A percentile compares a stretch with the other conserved stretches of the same genome.
These are phyloP conservation scores for Aurelia sp. DNA, from an alignment of 30 jellyfish, hydroid and myxozoan genomes.

Conservation along the genomic window DNA sequence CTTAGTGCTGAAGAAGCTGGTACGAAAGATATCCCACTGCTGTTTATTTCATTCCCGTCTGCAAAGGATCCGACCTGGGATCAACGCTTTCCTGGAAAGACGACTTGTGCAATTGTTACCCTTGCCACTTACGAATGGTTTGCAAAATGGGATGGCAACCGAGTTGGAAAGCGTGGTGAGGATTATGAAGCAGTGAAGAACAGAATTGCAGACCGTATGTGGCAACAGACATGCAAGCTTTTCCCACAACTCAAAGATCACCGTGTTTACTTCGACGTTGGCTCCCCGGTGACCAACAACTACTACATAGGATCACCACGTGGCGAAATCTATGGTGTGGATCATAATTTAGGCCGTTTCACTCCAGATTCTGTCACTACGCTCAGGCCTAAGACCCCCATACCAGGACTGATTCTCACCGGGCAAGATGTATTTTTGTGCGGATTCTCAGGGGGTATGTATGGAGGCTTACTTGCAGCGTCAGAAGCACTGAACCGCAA, in stretches of 20 bases:
- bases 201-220: slow-evolving; percentile 81
- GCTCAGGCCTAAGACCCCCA: slow-evolving; percentile 80
- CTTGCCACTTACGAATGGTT: slow-evolving; percentile 94
- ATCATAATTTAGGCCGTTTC: slow-evolving; percentile 78
- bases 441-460: slow-evolving; percentile 96
- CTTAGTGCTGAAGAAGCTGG: slow-evolving; percentile 77
- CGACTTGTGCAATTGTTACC: slow-evolving; percentile 93
- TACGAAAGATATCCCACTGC: slow-evolving; percentile 83
- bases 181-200: slow-evolving; percentile 80
- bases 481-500: slow-evolving; percentile 84
- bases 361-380: slow-evolving; percentile 54
- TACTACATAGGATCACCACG: slow-evolving; percentile 88
- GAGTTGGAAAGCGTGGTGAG: slow-evolving; percentile 90
- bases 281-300: slow-evolving; percentile 90
- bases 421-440: slow-evolving; percentile 96
- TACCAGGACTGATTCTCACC: slow-evolving; percentile 87
- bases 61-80: slow-evolving; percentile 97
- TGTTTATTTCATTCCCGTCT: slow-evolving; percentile 96
- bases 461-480: slow-evolving; percentile 89
- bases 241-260: slow-evolving; percentile 86
- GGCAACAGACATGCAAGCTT: slow-evolving; percentile 85
- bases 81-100: slow-evolving; percentile 88
- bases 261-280: slow-evolving; percentile 89
- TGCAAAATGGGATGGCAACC: slow-evolving; percentile 81
- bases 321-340: slow-evolving; percentile 95